A percentile compares a stretch with the other conserved stretches of the same genome.
Conservation (phyloP, 2,113 vertebrate genomes). For the Brachypodius melanocephalos region DNA sequence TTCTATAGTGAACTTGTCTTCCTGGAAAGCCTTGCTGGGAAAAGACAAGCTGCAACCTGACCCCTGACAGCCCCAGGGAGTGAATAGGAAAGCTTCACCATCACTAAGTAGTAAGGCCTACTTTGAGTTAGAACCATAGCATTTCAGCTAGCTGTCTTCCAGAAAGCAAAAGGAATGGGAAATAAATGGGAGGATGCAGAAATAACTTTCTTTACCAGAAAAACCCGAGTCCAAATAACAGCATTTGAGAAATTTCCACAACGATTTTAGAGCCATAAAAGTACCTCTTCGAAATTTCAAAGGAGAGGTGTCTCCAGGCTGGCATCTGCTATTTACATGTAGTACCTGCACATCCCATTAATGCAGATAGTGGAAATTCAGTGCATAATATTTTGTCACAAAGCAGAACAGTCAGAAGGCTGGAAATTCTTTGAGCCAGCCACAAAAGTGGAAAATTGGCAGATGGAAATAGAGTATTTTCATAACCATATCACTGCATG, state of each 20-base stretch:
- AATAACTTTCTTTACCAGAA: neutral
- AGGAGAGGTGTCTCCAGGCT: neutral
- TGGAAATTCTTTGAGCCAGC: slow-evolving; percentile 7
- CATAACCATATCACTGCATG: neutral
- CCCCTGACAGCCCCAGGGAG: neutral
- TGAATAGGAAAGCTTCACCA: neutral
- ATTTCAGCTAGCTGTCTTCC: neutral
- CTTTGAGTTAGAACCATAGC: neutral
- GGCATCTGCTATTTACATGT: neutral
- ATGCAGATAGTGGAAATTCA: slow-evolving; percentile 4
- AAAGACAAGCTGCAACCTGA: neutral
- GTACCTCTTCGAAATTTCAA: neutral
- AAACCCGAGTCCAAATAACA: neutral
- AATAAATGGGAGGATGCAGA: neutral
- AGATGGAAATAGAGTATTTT: neutral
- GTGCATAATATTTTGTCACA: slow-evolving; percentile 15
- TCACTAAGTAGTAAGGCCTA: neutral
- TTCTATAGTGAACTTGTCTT: neutral
- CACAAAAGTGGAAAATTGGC: neutral
- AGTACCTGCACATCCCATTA: neutral
- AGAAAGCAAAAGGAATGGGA: neutral
- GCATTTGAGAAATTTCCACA: neutral
- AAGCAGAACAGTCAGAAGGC: slow-evolving; percentile 3
- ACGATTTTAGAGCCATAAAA: neutral
- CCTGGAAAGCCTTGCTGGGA: neutral